Percentiles rank a stretch among this genome's conserved stretches.
Evolutionary conservation across 1,140 invertebrate genomes (phyloP).

Genomic region (Holotrichia oblita): DNA sequence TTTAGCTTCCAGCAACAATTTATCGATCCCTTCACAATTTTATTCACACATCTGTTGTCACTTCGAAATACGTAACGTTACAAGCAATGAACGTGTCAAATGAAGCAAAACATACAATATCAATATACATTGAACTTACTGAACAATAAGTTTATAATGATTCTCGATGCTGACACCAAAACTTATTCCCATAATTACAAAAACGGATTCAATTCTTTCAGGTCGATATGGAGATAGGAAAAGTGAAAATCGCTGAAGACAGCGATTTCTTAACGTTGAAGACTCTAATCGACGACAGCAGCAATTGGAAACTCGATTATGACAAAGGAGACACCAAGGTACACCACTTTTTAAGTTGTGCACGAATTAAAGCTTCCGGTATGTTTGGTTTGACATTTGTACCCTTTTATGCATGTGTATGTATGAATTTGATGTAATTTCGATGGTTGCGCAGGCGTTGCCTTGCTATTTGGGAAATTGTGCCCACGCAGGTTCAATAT

Average conservation of each 20-base stretch:
- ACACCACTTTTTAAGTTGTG: slow-evolving; percentile 19
- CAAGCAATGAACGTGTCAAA: slow-evolving; percentile 3
- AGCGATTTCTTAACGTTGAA: slow-evolving; percentile 85
- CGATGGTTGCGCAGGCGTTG: slow-evolving; percentile 17
- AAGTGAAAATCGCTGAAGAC: slow-evolving; percentile 78
- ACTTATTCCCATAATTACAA: neutral
- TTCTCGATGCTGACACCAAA: neutral
- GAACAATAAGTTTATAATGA: slow-evolving; percentile 1
- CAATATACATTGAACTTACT: slow-evolving; percentile 19
- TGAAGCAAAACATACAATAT: neutral
- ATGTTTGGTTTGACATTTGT: slow-evolving; percentile 1
- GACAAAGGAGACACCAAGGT: slow-evolving; percentile 71
- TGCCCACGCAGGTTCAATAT: slow-evolving; percentile 18
- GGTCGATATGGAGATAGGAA: slow-evolving; percentile 57
- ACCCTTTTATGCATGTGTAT: slow-evolving; percentile 7
- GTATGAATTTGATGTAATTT: slow-evolving; percentile 2
- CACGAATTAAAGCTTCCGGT: neutral
- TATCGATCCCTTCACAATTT: slow-evolving; percentile 7
- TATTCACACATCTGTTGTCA: slow-evolving; percentile 2
- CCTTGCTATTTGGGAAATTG: neutral
- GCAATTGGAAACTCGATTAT: slow-evolving; percentile 86
- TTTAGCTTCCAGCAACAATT: neutral
- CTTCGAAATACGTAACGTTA: neutral
- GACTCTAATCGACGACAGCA: slow-evolving; percentile 75
- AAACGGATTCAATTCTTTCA: slow-evolving; percentile 28